A percentile compares a stretch with the other conserved stretches of the same genome.
These are phyloP conservation scores for Apogon talboti DNA, from an alignment of 2,797 vertebrate species.

Conservation along the genomic window DNA sequence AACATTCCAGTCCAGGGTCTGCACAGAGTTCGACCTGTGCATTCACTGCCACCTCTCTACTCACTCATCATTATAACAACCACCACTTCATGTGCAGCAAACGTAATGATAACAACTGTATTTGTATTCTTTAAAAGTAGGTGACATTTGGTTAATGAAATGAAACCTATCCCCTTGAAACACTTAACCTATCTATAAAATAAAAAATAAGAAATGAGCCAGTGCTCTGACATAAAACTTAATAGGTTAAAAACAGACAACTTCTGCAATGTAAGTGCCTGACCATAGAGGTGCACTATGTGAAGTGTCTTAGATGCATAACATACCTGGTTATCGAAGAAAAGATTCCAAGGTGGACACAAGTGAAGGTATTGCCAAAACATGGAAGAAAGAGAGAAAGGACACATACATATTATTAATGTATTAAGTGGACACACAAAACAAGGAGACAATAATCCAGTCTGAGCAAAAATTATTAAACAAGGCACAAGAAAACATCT, in stretches of 20 bases:
- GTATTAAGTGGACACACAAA: constrained; percentile 28
- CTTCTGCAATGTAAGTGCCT: not conserved
- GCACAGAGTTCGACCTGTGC: not conserved
- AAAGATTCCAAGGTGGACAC: constrained; percentile 13
- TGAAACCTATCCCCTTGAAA: not conserved
- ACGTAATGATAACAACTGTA: not conserved
- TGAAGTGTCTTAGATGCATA: constrained; percentile 1
- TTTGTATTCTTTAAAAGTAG: not conserved
- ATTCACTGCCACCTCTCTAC: not conserved
- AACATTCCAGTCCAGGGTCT: not conserved
- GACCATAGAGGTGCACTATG: not conserved
- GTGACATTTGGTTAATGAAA: not conserved
- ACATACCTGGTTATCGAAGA: constrained; percentile 68
- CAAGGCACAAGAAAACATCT: constrained; percentile 36
- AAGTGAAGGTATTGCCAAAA: constrained; percentile 21
- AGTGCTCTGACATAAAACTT: not conserved
- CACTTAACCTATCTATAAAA: not conserved
- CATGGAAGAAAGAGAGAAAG: constrained; percentile 49
- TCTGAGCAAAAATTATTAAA: constrained; percentile 24
- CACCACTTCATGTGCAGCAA: constrained; percentile 1
- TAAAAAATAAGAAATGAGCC: not conserved
- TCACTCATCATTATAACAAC: not conserved
- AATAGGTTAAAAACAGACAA: not conserved
- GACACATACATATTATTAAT: constrained; percentile 36
- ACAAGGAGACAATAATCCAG: constrained; percentile 19